Conservation (phyloP, 2,113 vertebrate species). For the Halcyon senegalensis region DNA sequence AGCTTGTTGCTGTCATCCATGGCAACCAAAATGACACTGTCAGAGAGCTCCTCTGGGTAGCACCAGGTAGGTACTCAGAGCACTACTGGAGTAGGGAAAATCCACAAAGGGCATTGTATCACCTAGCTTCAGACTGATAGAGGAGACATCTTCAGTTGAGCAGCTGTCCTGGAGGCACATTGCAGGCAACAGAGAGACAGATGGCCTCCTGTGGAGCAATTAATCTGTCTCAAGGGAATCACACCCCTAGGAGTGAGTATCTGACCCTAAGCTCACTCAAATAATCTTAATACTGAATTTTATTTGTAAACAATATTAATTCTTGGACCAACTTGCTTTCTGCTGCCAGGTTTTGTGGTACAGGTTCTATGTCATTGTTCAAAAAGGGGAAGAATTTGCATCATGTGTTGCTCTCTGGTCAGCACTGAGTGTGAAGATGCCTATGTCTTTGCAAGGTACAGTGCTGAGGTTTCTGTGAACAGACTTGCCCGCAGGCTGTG, state of each 20-base stretch:
- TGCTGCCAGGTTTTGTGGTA: background rate
- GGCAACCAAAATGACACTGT: background rate
- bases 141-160: background rate
- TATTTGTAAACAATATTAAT: background rate
- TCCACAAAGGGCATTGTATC: no score
- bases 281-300: background rate
- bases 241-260: background rate
- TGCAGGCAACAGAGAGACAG: background rate
- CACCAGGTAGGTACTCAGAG: fast-evolving
- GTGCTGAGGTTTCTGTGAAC: background rate
- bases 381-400: background rate
- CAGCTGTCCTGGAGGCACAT: background rate
- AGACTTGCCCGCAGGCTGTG: background rate
- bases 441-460: background rate
- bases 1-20: background rate
- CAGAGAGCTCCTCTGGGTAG: background rate
- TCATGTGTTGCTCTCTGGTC: background rate
- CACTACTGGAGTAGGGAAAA: background rate
- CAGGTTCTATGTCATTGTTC: background rate
- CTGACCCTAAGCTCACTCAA: background rate
- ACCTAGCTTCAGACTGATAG: background rate
- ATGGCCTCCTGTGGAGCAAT: background rate
- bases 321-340: background rate
- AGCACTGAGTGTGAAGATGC: fast-evolving
- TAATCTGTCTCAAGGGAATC: background rate